Conservation (phyloP, 2,797 vertebrate genomes). For the Threskiornis aethiopicus region DNA sequence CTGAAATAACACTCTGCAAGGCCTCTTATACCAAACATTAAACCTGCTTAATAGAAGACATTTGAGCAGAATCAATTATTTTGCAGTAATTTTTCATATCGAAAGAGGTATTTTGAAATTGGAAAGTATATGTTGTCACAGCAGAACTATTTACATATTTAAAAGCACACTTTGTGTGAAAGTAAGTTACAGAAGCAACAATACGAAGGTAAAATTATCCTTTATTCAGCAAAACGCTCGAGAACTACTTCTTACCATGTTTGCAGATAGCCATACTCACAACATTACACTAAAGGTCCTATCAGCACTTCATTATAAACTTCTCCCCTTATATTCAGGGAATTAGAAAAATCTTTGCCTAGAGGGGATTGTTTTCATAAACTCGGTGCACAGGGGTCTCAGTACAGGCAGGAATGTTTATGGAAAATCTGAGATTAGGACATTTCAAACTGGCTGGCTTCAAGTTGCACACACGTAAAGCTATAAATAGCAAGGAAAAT, state of each 20-base stretch:
- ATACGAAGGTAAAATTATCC: neutral
- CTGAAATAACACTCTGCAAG: slow-evolving; percentile 7
- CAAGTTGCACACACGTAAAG: neutral
- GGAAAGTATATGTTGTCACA: neutral
- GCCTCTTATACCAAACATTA: neutral
- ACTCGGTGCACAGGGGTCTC: neutral
- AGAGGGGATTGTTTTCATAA: slow-evolving; percentile 34
- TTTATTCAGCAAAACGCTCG: neutral
- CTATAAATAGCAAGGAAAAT: slow-evolving; percentile 5
- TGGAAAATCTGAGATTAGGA: slow-evolving; percentile 55
- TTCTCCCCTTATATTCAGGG: neutral
- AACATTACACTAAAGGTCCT: neutral
- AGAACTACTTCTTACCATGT: neutral
- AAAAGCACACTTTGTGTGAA: neutral
- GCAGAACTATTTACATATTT: neutral
- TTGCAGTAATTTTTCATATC: neutral
- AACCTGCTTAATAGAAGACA: slow-evolving; percentile 16
- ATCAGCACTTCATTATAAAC: slow-evolving; percentile 12
- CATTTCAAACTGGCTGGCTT: slow-evolving; percentile 29
- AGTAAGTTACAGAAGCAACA: neutral
- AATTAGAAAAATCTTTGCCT: slow-evolving; percentile 31
- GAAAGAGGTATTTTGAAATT: neutral
- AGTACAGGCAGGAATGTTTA: slow-evolving; percentile 38
- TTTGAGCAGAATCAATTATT: slow-evolving; percentile 42
- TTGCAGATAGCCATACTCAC: neutral